Evolutionary conservation across 2,888 invertebrate species (phyloP).

Genomic region (Nemoura dubitans): DNA sequence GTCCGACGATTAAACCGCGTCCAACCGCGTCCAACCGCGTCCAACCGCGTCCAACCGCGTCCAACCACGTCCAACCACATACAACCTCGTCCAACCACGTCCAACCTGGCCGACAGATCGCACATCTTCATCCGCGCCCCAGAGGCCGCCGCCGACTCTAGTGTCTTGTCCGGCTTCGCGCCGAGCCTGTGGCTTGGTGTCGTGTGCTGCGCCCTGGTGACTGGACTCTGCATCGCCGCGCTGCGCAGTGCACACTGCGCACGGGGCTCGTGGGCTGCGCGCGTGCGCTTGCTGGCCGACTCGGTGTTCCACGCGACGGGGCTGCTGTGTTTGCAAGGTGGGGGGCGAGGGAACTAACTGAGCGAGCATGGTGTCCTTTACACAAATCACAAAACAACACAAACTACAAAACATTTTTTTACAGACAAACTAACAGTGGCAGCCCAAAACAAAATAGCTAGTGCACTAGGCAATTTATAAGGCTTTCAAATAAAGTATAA

Average conservation of each 20-base stretch:
- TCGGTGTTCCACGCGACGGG: neutral
- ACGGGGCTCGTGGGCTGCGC: neutral
- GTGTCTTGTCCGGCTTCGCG: neutral
- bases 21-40: too few species aligned
- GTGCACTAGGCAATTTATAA: too few species aligned
- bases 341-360: too few species aligned
- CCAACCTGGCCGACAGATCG: neutral
- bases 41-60: too few species aligned
- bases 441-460: too few species aligned
- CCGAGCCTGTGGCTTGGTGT: neutral
- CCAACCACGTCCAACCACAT: too few species aligned
- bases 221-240: neutral
- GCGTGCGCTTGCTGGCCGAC: neutral
- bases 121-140: neutral
- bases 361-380: too few species aligned
- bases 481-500: too few species aligned
- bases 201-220: neutral
- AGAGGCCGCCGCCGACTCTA: neutral
- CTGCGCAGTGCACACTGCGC: neutral
- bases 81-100: neutral
- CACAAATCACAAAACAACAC: too few species aligned
- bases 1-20: too few species aligned
- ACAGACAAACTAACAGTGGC: too few species aligned
- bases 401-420: too few species aligned
- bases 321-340: neutral